phyloP scores from a whole-genome alignment of 2,797 vertebrate species.

The Trachops cirrhosus region DNA sequence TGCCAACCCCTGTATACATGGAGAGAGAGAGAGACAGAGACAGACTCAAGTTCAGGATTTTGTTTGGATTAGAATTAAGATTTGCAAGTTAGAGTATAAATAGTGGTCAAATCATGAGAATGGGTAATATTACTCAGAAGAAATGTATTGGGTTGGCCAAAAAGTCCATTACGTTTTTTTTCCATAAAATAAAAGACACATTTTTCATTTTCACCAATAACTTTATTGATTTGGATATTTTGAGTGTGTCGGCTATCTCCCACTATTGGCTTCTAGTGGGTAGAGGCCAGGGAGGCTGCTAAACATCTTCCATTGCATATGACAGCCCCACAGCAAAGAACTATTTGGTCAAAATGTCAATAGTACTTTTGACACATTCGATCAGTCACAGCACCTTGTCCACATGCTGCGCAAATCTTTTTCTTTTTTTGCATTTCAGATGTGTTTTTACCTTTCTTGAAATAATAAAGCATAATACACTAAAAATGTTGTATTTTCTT shows the following conservation, averaged over 20 bases:
- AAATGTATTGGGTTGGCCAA: not conserved
- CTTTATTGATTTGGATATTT: not conserved
- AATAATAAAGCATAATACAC: not conserved
- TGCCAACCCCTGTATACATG: not conserved
- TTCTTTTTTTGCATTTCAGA: not conserved
- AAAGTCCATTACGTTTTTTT: not conserved
- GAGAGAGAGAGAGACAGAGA: not conserved
- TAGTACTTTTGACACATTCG: not conserved
- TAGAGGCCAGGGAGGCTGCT: not conserved
- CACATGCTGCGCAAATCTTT: not conserved
- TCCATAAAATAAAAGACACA: not conserved
- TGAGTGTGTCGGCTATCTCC: not conserved
- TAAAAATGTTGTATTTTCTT: not conserved
- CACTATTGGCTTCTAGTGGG: not conserved
- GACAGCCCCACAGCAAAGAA: not conserved
- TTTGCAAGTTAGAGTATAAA: not conserved
- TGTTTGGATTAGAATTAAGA: not conserved
- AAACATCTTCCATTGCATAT: not conserved
- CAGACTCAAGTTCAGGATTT: not conserved
- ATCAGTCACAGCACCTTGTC: not conserved
- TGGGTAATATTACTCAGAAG: not conserved
- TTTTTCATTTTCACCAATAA: not conserved
- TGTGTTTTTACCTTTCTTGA: not conserved
- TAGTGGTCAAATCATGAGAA: not conserved
- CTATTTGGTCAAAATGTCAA: not conserved